A percentile compares a stretch with the other conserved stretches of the same genome.
These are phyloP conservation scores for Trachelus tabidus DNA, from an alignment of 2,888 invertebrate species.

Conservation along the genomic window DNA sequence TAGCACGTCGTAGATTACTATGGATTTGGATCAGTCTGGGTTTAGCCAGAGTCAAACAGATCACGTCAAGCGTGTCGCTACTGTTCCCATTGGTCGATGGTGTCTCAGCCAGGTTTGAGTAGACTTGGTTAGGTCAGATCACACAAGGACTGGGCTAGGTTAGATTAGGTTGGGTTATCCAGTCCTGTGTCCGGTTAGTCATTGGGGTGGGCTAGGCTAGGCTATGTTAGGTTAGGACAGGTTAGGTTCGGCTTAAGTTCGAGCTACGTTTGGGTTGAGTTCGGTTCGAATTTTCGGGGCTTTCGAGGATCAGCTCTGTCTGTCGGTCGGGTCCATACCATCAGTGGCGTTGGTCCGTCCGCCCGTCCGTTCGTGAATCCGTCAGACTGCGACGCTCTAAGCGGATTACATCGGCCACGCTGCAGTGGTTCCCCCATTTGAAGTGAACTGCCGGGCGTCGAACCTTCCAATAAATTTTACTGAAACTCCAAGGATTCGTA, in stretches of 20 bases:
- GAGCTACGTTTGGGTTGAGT: not conserved
- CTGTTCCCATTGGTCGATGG: not conserved
- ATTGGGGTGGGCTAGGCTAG: too few relatives aligned
- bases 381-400: constrained; percentile 54
- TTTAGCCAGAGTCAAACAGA: constrained; percentile 2
- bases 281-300: constrained; percentile 34
- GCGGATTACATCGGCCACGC: constrained; percentile 57
- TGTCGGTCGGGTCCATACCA: not conserved
- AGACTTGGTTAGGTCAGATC: too few relatives aligned
- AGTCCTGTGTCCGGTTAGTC: too few relatives aligned
- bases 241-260: constrained; percentile 3
- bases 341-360: constrained; percentile 30
- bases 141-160: too few relatives aligned
- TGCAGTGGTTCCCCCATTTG: constrained; percentile 12
- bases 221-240: constrained; percentile 9
- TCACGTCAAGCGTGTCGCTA: constrained; percentile 6
- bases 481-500: too few relatives aligned
- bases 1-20: not conserved
- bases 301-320: constrained; percentile 52
- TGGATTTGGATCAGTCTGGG: not conserved
- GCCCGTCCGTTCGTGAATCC: constrained; percentile 30
- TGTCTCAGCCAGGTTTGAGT: too few relatives aligned
- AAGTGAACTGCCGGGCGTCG: not conserved
- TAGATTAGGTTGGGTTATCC: too few relatives aligned
- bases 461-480: too few relatives aligned